Evolutionary conservation across 2,797 vertebrate species (phyloP), one percentile per base, ranked within the genome.

Genomic region (Phyllotis vaccarum): DNA sequence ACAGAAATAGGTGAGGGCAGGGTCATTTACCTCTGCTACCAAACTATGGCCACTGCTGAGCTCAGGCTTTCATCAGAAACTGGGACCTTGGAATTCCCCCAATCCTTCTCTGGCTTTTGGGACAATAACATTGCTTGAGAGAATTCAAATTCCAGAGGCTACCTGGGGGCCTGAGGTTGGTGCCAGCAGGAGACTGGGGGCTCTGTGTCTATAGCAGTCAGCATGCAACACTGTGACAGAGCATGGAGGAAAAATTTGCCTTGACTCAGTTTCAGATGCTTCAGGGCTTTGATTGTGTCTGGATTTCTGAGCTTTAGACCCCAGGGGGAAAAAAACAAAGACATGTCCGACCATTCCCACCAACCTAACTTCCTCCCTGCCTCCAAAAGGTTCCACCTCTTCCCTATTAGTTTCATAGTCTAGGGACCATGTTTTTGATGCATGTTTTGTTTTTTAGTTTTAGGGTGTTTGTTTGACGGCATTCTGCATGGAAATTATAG

Each of bases 11-110:
- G 46, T 17, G 37, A 34, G 27, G 58, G 13, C 16, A 49, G 27
- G 0, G 9, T 0, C 4, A 16, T 17, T 62, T 2, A 0, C 37
- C 49, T 83, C 52, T 52, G 29, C 64, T 27, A 60, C 27, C 0
- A 3, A 22, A 11, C 56, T 16, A 40, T 34, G 40, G 16, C 49
- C 21, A 60, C 46, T 34, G 29, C 2, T 66, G 56, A 43, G 27
- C 72, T 19, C n/a, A 54, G 58, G 14, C 58, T 68, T 9, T 5
- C 22, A 0, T 10, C 13, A 54, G 58, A 68, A 92, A 90, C 46
- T 22, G 62, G 49, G 21, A 49, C 34, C 60, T 10, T n/a, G 3
- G 46, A 21, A 49, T 12, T 43, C 3, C 86, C 46, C 54, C 14
- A 2, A 19, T 40, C 37, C 43, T 12, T 82, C 60, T 62, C 5